Base-by-base conservation (phyloP, 2,113 vertebrate species). In the Sigmodon hispidus region DNA sequence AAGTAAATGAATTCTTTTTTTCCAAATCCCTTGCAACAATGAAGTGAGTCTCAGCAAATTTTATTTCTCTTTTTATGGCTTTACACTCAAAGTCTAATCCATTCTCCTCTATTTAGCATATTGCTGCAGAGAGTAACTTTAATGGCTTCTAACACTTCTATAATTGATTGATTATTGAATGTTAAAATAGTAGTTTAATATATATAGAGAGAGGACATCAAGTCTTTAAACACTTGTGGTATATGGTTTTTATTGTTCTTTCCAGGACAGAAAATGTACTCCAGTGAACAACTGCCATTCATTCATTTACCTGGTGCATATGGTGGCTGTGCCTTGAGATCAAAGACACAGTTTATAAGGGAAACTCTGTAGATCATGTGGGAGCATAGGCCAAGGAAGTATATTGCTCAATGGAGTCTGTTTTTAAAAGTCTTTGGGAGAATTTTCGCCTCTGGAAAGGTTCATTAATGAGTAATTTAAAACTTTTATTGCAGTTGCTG, bases 361-460 rank as follows among this genome's bases (percentile, higher is more conserved):
- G 45, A 57, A 11, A 55, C 52, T 52, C 50, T 76, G 24, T 7
- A 73, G 48, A 29, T 90, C 12, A 65, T 45, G 3, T 79, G 11
- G 21, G 16, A 8, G 50, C 55, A 45, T 22, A 76, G 15, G 52
- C 17, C 45, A 91, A 61, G 21, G 21, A 24, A 76, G 24, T 29
- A 34, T 65, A 63, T 52, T 3, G 61, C 48, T 48, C 59, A 92
- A 57, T 50, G 36, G 31, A 61, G 34, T 65, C 87, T 29, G 34
- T 52, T 19, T 90, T 96, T 96, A 87, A 85, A 96, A 95, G 84
- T 85, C 90, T 89, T 91, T 90, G 61, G 97, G 97, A 97, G 97
- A 94, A 96, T 96, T 97, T 97, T 92, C 92, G 97, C 91, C 97
- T 95, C 97, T 97, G 97, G 90, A 80, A 98, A 97, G 31, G 24